Evolutionary conservation across 1,140 invertebrate genomes (phyloP).

Genomic region (Lethrus apterus): DNA sequence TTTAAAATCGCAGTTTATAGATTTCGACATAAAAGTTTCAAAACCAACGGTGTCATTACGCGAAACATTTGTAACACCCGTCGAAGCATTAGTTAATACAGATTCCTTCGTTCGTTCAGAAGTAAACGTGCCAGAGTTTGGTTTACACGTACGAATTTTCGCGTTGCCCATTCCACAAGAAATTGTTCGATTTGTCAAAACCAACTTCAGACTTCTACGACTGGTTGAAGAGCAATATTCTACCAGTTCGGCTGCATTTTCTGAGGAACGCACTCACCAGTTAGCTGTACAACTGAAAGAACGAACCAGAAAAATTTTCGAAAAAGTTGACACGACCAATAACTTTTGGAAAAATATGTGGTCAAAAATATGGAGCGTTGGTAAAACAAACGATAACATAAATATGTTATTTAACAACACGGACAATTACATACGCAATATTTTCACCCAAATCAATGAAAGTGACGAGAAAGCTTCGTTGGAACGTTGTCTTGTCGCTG

Average conservation of each 20-base stretch:
- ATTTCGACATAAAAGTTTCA: conserved; percentile 83
- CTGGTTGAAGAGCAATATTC: conserved; percentile 37
- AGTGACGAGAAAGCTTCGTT: conserved; percentile 27
- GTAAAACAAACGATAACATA: conserved; percentile 24
- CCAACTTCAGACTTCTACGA: conserved; percentile 53
- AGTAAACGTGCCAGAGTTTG: conserved; percentile 15
- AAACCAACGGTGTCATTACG: conserved; percentile 93
- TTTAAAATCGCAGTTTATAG: conserved; percentile 73
- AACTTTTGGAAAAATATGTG: conserved; percentile 27
- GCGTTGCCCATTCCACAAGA: conserved; percentile 70
- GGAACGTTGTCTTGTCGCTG: conserved; percentile 32
- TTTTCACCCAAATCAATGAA: conserved; percentile 28
- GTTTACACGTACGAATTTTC: conserved; percentile 53
- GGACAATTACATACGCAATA: conserved; percentile 25
- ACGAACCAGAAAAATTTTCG: conserved; percentile 1
- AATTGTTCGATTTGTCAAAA: conserved; percentile 64
- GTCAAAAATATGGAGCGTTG: conserved; percentile 48
- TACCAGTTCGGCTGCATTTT: background rate
- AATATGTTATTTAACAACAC: conserved; percentile 33
- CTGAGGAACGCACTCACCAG: conserved; percentile 5
- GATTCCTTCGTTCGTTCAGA: conserved; percentile 7
- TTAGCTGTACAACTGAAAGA: conserved; percentile 3
- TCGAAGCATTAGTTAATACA: conserved; percentile 9
- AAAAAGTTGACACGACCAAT: background rate
- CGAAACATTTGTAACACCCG: conserved; percentile 59